Evolutionary conservation across 2,797 vertebrate species (phyloP).

Genomic region (Molothrus ater): DNA sequence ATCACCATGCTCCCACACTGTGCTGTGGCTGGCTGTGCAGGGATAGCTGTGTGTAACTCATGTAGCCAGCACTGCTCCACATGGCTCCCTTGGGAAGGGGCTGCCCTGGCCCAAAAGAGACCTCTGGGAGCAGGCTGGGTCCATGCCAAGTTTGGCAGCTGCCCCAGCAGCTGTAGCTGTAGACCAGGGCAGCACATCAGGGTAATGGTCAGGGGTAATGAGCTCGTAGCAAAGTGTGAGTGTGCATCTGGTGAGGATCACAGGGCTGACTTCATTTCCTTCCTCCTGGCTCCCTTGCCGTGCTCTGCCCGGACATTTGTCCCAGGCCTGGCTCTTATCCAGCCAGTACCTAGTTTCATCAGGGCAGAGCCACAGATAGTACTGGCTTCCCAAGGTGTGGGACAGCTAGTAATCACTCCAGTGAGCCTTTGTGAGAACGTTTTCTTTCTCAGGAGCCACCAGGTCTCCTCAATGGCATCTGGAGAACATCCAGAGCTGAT

Average conservation of each 20-base stretch:
- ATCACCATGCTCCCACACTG: not conserved
- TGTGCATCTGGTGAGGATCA: slow-evolving; percentile 6
- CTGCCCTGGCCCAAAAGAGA: not conserved
- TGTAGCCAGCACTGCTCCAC: accelerated
- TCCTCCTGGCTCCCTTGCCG: not conserved
- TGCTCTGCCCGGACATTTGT: accelerated
- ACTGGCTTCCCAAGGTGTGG: not conserved
- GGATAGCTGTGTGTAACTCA: not conserved
- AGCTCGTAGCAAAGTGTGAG: not conserved
- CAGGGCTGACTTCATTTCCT: slow-evolving; percentile 18
- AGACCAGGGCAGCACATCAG: not conserved
- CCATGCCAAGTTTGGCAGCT: not conserved
- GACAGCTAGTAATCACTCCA: not conserved
- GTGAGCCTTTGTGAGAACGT: not conserved
- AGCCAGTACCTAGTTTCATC: not conserved
- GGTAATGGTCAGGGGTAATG: not conserved
- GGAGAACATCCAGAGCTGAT: slow-evolving; percentile 18
- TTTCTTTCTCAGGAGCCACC: not conserved
- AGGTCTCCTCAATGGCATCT: not conserved
- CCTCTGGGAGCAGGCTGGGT: accelerated
- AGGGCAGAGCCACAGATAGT: slow-evolving; percentile 6
- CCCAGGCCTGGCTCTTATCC: not conserved
- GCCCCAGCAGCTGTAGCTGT: not conserved
- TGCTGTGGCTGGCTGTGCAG: not conserved
- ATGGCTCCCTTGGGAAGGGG: accelerated